These are phyloP conservation scores for Aleiodes testaceus DNA, from an alignment of 2,888 invertebrate genomes.

Conservation along the genomic window DNA sequence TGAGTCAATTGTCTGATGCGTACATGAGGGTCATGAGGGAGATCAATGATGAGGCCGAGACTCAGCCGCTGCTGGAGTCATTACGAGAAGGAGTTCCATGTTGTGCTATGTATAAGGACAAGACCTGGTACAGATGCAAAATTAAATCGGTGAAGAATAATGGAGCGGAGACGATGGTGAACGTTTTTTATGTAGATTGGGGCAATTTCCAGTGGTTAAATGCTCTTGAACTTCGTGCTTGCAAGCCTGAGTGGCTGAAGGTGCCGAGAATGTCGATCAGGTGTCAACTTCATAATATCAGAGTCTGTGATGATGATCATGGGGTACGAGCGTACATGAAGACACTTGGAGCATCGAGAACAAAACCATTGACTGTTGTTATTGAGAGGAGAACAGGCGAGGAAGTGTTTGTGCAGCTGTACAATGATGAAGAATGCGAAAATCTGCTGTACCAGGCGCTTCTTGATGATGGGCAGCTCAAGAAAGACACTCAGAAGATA, in stretches of 20 bases:
- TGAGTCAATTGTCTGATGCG: constrained; percentile 52
- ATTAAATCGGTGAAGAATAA: constrained; percentile 72
- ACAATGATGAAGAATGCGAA: constrained; percentile 50
- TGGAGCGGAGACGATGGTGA: constrained; percentile 67
- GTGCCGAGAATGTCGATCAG: constrained; percentile 57
- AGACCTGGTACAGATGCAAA: constrained; percentile 82
- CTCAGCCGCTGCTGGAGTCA: constrained; percentile 73
- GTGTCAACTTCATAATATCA: constrained; percentile 56
- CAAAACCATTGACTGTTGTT: constrained; percentile 5
- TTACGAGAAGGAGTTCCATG: constrained; percentile 77
- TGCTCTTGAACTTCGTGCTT: constrained; percentile 46
- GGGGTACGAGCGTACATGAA: constrained; percentile 12
- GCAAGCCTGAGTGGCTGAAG: constrained; percentile 59
- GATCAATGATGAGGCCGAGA: constrained; percentile 73
- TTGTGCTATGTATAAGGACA: constrained; percentile 78
- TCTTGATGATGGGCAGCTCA: constrained; percentile 54
- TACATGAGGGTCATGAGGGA: constrained; percentile 75
- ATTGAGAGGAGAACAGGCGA: constrained; percentile 44
- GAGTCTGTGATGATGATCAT: constrained; percentile 31
- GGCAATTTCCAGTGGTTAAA: constrained; percentile 77
- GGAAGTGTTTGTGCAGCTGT: constrained; percentile 54
- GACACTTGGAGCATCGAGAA: background rate
- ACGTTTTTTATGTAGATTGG: constrained; percentile 84
- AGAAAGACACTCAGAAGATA: background rate
- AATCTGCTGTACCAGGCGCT: constrained; percentile 54